Evolutionary conservation across 2,113 vertebrate species (phyloP).

Genomic region (Rostratula benghalensis): DNA sequence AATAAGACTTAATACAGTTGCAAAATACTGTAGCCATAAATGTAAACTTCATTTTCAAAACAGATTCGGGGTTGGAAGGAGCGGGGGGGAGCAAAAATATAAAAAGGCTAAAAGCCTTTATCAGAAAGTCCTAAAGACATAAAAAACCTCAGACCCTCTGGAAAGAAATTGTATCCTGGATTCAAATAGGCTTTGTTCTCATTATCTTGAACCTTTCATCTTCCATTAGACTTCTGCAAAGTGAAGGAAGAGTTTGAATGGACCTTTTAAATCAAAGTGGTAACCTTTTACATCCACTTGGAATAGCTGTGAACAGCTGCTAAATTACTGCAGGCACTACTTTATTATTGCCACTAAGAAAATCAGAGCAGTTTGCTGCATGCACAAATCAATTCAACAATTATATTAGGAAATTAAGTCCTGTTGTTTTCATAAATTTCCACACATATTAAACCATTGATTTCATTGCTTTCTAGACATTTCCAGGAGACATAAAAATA

Average conservation of each 20-base stretch:
- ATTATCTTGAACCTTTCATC: constrained; percentile 40
- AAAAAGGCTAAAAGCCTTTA: not conserved
- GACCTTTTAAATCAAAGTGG: constrained; percentile 54
- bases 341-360: constrained; percentile 54
- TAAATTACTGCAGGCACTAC: constrained; percentile 46
- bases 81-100: not conserved
- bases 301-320: constrained; percentile 55
- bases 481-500: constrained; percentile 16
- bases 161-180: not conserved
- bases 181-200: constrained; percentile 22
- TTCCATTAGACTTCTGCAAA: constrained; percentile 43
- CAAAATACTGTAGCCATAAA: not conserved
- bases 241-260: constrained; percentile 37
- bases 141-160: not conserved
- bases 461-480: constrained; percentile 46
- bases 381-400: constrained; percentile 12
- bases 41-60: not conserved
- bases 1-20: not conserved
- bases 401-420: constrained; percentile 38
- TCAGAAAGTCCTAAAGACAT: not conserved
- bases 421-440: constrained; percentile 48
- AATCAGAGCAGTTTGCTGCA: constrained; percentile 30
- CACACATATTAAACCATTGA: not conserved
- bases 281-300: constrained; percentile 40
- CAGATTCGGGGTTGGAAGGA: not conserved